Conservation (phyloP, 2,888 invertebrate genomes). For the Heliconius aoede region DNA sequence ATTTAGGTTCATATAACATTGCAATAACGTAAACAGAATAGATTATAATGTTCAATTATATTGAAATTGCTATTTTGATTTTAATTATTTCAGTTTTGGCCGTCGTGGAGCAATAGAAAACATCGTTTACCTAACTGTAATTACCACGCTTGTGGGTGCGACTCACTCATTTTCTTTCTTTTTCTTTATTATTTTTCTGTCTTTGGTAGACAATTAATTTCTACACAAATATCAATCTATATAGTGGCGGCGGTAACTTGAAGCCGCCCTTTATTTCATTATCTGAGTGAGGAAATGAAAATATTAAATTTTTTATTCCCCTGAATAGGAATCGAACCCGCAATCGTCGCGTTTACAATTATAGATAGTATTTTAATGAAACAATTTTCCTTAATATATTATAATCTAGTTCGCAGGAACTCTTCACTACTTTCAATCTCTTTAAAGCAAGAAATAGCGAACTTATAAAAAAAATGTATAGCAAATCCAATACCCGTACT, state of each 20-base stretch:
- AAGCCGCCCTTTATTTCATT: too few relatives aligned
- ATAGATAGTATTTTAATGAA: too few relatives aligned
- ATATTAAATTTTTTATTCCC: too few relatives aligned
- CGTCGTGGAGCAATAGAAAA: not conserved
- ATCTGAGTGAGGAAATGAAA: too few relatives aligned
- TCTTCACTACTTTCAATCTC: too few relatives aligned
- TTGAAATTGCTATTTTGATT: slow-evolving; percentile 1
- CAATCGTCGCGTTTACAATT: too few relatives aligned
- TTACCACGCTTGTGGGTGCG: not conserved
- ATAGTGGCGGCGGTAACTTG: too few relatives aligned
- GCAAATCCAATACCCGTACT: slow-evolving; percentile 1
- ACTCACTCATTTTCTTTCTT: not conserved
- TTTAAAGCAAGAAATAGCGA: not conserved
- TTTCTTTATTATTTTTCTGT: too few relatives aligned
- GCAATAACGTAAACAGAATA: not conserved
- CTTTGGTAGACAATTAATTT: not conserved
- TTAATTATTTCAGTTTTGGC: not conserved
- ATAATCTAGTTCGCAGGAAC: not conserved
- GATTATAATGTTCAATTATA: not conserved
- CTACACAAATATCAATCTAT: too few relatives aligned
- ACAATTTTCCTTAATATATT: not conserved
- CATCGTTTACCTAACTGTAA: not conserved
- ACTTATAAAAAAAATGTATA: slow-evolving; percentile 11
- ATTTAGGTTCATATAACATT: slow-evolving; percentile 5
- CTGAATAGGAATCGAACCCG: too few relatives aligned